Base-by-base conservation (phyloP, 2,888 invertebrate species). In the Zaprionus lineosus region DNA sequence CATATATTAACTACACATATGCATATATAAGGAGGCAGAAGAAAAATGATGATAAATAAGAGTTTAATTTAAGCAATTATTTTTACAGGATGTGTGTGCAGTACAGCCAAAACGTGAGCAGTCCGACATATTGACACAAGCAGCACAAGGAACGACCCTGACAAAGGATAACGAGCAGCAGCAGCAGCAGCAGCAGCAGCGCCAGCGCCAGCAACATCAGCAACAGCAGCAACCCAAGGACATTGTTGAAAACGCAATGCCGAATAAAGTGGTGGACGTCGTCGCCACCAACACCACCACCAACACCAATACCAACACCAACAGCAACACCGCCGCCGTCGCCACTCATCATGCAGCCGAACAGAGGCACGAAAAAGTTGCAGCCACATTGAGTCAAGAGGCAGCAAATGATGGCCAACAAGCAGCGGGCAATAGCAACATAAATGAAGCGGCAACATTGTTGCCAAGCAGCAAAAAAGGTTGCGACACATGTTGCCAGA, bases 401-500 rank as follows among this genome's bases (percentile, higher is more conserved):
- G 7, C 47, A 36, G 21, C 28, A 26, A 48, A 37, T 43, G 9
- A 50, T 44, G 50, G 21, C 12, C 12, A 58, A 59, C 37, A 34
- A 60, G 15, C 26, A n/a, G n/a, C n/a, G n/a, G n/a, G n/a, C n/a
- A 34, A 18, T 15, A 39, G 11, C 48, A 40, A 16, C n/a, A n/a
- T n/a, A 55, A 28, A 21, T 44, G 9, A 26, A 48, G 36, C 24
- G 34, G 50, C 52, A 37, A 46, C 62, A 44, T 39, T 37, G 12
- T 52, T 24, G 19, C 33, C 43, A 44, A 15, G 59, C 68, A 57
- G 48, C 70, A 48, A 29, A 61, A 43, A 72, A 78, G 33, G 24
- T 41, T 11, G 14, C 36, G 77, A 76, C 31, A 81, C 88, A 84
- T 82, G 87, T 71, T 86, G 82, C 78, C 12, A 15, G 7, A 55